Evolutionary conservation across 2,113 vertebrate species (phyloP).

Genomic region (Felis chaus): DNA sequence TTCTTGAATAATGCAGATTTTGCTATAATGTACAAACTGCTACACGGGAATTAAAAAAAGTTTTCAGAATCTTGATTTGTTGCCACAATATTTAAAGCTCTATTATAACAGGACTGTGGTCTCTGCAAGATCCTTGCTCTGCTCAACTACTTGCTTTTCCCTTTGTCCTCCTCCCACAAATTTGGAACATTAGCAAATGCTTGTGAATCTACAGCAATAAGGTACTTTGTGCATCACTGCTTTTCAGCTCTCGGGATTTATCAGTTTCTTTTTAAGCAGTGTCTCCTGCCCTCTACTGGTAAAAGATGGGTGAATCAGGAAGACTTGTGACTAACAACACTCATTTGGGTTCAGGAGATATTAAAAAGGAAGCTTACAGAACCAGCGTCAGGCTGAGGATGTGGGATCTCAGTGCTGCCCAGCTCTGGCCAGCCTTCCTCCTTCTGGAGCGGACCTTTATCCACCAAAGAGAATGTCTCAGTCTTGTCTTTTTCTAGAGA

Average conservation of each 20-base stretch:
- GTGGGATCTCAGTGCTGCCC: slow-evolving; percentile 36
- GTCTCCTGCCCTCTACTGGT: slow-evolving; percentile 71
- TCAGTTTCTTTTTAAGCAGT: not conserved
- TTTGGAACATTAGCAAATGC: not conserved
- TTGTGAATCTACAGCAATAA: accelerated
- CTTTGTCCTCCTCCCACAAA: not conserved
- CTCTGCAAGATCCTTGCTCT: not conserved
- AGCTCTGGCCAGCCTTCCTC: slow-evolving; percentile 63
- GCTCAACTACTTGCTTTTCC: not conserved
- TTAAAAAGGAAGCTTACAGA: slow-evolving; percentile 58
- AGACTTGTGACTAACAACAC: not conserved
- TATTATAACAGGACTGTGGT: not conserved
- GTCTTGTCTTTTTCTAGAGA: slow-evolving; percentile 70
- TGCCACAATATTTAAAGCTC: slow-evolving; percentile 43
- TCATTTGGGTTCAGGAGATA: not conserved
- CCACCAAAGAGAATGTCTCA: slow-evolving; percentile 52
- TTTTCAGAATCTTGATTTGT: slow-evolving; percentile 78
- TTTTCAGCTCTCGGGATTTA: not conserved
- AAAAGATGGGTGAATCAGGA: not conserved
- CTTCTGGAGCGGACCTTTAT: slow-evolving; percentile 52
- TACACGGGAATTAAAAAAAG: slow-evolving; percentile 83
- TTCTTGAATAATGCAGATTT: slow-evolving; percentile 85
- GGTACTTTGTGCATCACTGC: not conserved
- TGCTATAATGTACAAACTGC: slow-evolving; percentile 82
- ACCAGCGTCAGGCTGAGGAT: not conserved